Conservation (phyloP, 2,113 vertebrate species). For the Campylomormyrus tamandua region DNA sequence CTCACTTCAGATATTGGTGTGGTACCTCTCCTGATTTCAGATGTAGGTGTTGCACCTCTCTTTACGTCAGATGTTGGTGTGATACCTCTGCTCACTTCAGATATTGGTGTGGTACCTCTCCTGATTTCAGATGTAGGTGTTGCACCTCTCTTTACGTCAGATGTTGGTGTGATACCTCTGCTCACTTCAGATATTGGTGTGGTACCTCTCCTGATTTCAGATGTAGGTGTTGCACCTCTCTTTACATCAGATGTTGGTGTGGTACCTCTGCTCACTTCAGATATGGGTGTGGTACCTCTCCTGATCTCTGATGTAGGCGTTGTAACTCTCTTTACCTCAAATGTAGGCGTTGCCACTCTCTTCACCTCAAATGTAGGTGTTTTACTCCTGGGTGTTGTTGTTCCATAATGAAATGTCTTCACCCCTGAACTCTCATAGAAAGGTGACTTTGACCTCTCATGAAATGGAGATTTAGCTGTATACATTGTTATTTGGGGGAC, state of each 20-base stretch:
- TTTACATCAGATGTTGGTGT: slow-evolving; percentile 29
- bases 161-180: neutral
- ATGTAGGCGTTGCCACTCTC: slow-evolving; percentile 19
- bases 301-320: slow-evolving; percentile 17
- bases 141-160: neutral
- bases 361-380: slow-evolving; percentile 18
- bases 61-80: slow-evolving; percentile 23
- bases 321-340: slow-evolving; percentile 30
- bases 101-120: neutral
- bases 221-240: slow-evolving; percentile 27
- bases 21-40: neutral
- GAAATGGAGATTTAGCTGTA: slow-evolving; percentile 55
- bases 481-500: slow-evolving; percentile 61
- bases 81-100: neutral
- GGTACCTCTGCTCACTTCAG: slow-evolving; percentile 3
- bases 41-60: slow-evolving; percentile 27
- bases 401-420: slow-evolving; percentile 36
- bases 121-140: neutral
- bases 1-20: slow-evolving; percentile 41
- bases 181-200: neutral
- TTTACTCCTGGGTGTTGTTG: slow-evolving; percentile 38
- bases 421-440: slow-evolving; percentile 46
- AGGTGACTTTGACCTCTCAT: slow-evolving; percentile 50
- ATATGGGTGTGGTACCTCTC: neutral
- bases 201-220: slow-evolving; percentile 15